Evolutionary conservation across 2,888 invertebrate species (phyloP).

Genomic region (Plusia festucae): DNA sequence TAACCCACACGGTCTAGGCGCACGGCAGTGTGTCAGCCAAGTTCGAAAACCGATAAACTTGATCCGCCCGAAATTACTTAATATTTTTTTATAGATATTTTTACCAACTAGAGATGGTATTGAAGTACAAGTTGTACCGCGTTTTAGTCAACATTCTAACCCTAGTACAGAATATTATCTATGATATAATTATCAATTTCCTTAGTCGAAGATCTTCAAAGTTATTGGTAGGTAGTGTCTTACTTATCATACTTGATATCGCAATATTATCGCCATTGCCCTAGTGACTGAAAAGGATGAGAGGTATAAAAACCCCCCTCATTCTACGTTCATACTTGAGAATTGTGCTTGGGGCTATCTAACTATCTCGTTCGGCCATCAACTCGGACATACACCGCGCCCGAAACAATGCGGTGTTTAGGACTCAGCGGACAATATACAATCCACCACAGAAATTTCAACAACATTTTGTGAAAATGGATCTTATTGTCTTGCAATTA

Average conservation of each 20-base stretch:
- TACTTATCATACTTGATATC: conserved; percentile 5
- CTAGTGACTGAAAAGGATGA: conserved; percentile 44
- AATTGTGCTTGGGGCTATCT: conserved; percentile 58
- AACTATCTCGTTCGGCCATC: conserved; percentile 72
- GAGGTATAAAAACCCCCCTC: conserved; percentile 27
- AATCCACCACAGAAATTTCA: neutral
- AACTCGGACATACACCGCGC: conserved; percentile 70
- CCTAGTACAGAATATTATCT: no score
- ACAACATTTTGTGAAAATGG: neutral
- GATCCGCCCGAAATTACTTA: neutral
- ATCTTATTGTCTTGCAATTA: neutral
- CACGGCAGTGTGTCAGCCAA: no score
- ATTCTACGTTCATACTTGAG: conserved; percentile 23
- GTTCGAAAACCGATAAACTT: no score
- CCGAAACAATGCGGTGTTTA: conserved; percentile 80
- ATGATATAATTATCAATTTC: no score
- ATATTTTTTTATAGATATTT: conserved; percentile 13
- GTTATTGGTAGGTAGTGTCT: no score
- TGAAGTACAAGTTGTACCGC: no score
- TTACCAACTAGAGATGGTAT: no score
- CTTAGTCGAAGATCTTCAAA: no score
- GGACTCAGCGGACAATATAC: conserved; percentile 55
- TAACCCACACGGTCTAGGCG: no score
- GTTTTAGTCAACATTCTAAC: no score
- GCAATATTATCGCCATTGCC: conserved; percentile 29